phyloP scores from a whole-genome alignment of 2,797 vertebrate genomes.

The Takifugu rubripes region DNA sequence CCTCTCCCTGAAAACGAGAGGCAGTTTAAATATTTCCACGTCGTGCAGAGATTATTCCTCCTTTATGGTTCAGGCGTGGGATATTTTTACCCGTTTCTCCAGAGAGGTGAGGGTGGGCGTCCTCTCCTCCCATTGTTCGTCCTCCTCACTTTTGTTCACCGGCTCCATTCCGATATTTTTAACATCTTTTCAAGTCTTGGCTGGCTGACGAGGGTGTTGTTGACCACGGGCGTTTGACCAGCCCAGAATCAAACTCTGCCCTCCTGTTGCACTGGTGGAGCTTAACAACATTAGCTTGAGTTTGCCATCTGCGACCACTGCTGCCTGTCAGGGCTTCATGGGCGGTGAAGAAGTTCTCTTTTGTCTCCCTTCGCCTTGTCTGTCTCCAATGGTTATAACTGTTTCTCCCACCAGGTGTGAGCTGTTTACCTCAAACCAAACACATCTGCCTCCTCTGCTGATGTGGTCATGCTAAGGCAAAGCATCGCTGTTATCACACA shows the following conservation, averaged over 20 bases:
- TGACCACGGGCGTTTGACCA: constrained; percentile 45
- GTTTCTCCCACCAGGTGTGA: constrained; percentile 51
- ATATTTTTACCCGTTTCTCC: constrained; percentile 53
- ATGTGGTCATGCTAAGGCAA: constrained; percentile 36
- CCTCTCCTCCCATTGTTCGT: constrained; percentile 44
- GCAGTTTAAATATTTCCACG: constrained; percentile 68
- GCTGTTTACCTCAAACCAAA: constrained; percentile 51
- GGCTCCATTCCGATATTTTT: background rate
- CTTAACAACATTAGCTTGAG: constrained; percentile 51
- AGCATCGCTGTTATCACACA: constrained; percentile 23
- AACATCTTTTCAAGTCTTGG: constrained; percentile 31
- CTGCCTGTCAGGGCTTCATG: constrained; percentile 46
- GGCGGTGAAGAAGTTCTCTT: constrained; percentile 15
- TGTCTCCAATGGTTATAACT: constrained; percentile 41
- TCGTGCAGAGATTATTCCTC: constrained; percentile 56
- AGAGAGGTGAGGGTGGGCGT: constrained; percentile 39
- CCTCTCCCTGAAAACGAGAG: constrained; percentile 62
- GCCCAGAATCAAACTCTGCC: constrained; percentile 39
- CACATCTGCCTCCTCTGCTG: constrained; percentile 54
- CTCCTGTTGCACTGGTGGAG: constrained; percentile 28
- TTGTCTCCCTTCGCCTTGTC: constrained; percentile 14
- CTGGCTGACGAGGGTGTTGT: constrained; percentile 25
- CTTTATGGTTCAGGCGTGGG: constrained; percentile 22
- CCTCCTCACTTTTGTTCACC: constrained; percentile 37
- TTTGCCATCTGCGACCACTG: constrained; percentile 55